Evolutionary conservation across 2,888 invertebrate species (phyloP), one percentile per base, ranked within the genome.

Genomic region (Pristionchus exspectatus): DNA sequence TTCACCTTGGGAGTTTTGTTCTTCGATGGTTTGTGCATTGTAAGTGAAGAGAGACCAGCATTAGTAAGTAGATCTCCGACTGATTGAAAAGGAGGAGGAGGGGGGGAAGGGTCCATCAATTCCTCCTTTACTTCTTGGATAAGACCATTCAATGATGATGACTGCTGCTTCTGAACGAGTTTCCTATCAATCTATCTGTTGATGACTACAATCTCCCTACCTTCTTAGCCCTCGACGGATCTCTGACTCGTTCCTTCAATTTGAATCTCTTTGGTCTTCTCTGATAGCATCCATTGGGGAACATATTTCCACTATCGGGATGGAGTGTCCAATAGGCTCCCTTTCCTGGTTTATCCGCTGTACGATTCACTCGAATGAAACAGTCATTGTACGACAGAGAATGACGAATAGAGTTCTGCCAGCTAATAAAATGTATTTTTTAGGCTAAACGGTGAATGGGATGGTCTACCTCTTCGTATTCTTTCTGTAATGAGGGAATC

Each of bases 291-390:
- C 99, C 99, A 95, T 99, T 99, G 95, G 99, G 99, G 95, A 99
- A 99, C 99, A 99, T 99, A 95, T 99, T 99, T 0, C 98, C 98
- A 91, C 98, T 98, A 94, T 98, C 98, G 0, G 98, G 91, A 95
- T 99, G 99, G 91, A 99, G 96, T 44, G 98, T 98, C 99, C 99
- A 99, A 96, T 99, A 99, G 12, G 98, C 98, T 0, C 99, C 99
- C 95, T 99, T 99, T 1, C 99, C 99, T 0, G 99, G 99, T 95
- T 98, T 98, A 96, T 99, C 99, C 2, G 98, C 98, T 5, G 98
- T 98, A 88, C 94, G 92, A 90, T 66, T 89, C 33, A 98, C 98
- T 96, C 99, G 99, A 90, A 99, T 98, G 96, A 99, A 99, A 96
- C 99, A 99, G 95, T 99, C 99, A 96, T 99, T 99, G 96, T 99